Base-by-base conservation (phyloP, 2,888 invertebrate genomes). In the Drosophila peninsularis region DNA sequence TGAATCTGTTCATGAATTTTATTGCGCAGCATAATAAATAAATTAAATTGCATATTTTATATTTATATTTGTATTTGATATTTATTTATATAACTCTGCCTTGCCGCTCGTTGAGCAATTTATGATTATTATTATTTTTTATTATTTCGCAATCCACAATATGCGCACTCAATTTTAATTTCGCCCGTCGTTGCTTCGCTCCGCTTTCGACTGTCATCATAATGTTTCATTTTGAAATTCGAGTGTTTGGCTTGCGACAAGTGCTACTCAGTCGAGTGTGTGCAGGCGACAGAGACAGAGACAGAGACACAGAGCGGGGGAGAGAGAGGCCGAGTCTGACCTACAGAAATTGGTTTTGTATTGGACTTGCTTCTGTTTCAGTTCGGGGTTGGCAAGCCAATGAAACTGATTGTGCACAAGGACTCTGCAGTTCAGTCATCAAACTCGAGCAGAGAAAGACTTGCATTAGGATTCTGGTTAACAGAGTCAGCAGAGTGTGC, bases 21-120 rank as follows among this genome's bases (percentile, higher is more conserved):
- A 82, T 85, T 82, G 80, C 80, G 73, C 55, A 80, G 56, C 67
- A 70, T 73, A 70, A 70, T 71, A 85, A 67, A 85, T 80, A 85
- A 82, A 73, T 73, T 70, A 76, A 80, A 62, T 64, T 27, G 14
- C 32, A 10, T 49, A 32, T 37, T 19, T 34, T 21, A 50, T 45
- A 13, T 30, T 37, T 36, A 32, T 5, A 37, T 11, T 24, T 24
- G 4, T 4, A 34, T 53, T 47, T 49, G 17, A 30, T 47, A 27
- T 34, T 39, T 50, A 32, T 30, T 10, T 30, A 30, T 45, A 52
- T 45, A 41, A 30, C 24, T 53, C 17, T n/a, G 17, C 37, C 19
- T 45, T 34, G 36, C 17, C 49, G 68, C 41, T 53, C 39, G 44
- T 60, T 44, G 56, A 61, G 63, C 81, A 81, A 76, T 78, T 81